These are phyloP conservation scores for Orcinus orca DNA, from an alignment of 2,113 vertebrate genomes.

Conservation along the genomic window DNA sequence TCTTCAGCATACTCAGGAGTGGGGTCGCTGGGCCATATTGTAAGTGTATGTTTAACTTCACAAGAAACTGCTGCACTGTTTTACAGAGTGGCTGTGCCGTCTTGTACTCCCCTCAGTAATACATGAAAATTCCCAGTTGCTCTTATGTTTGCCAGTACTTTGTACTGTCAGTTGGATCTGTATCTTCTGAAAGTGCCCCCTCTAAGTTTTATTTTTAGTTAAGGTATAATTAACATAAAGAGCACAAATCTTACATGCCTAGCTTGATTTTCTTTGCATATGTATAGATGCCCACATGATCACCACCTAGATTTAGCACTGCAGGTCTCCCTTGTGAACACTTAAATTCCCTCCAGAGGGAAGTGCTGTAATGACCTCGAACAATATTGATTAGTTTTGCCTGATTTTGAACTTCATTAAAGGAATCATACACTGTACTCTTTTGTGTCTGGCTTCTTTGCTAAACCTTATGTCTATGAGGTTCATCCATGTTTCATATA, in stretches of 20 bases:
- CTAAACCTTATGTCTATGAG: background rate
- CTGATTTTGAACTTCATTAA: background rate
- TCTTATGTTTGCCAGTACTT: background rate
- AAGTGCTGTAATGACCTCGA: background rate
- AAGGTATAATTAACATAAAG: background rate
- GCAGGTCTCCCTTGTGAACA: background rate
- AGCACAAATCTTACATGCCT: background rate
- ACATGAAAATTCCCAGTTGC: background rate
- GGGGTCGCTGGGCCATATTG: background rate
- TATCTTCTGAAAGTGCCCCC: conserved; percentile 5
- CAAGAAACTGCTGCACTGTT: background rate
- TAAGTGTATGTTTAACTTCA: background rate
- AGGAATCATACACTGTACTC: background rate
- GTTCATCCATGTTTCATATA: background rate
- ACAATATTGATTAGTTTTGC: background rate
- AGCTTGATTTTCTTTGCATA: background rate
- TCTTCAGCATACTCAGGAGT: background rate
- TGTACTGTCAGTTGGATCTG: background rate
- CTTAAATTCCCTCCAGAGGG: background rate
- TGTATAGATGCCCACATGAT: background rate
- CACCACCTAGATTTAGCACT: background rate
- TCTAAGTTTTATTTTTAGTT: conserved; percentile 19
- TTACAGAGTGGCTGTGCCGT: background rate
- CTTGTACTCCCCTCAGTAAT: background rate
- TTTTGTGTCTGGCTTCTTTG: background rate